These are phyloP conservation scores for Lepisosteus oculatus DNA, from an alignment of 2,113 vertebrate species.

Conservation along the genomic window DNA sequence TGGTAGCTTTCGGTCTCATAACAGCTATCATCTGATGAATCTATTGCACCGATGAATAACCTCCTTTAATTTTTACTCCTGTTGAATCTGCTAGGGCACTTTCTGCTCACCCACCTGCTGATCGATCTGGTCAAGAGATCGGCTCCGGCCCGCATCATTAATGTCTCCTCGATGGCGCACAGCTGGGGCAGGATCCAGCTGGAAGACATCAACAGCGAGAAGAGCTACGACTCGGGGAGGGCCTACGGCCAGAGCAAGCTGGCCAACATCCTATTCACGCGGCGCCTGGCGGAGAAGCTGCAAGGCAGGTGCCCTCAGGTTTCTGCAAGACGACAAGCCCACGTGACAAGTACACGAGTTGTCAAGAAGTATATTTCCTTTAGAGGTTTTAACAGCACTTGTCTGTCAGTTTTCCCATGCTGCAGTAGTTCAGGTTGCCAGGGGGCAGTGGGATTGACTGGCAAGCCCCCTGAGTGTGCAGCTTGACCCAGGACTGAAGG, in stretches of 20 bases:
- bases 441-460: too few species aligned
- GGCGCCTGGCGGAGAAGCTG: slow-evolving; percentile 53
- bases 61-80: background rate
- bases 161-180: slow-evolving; percentile 67
- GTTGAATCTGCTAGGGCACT: slow-evolving; percentile 54
- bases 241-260: slow-evolving; percentile 75
- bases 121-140: slow-evolving; percentile 67
- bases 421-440: too few species aligned
- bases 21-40: too few species aligned
- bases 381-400: too few species aligned
- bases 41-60: too few species aligned
- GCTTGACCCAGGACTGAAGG: too few species aligned
- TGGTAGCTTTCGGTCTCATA: too few species aligned
- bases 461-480: too few species aligned
- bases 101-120: slow-evolving; percentile 65
- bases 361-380: too few species aligned
- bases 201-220: slow-evolving; percentile 72
- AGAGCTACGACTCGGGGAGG: slow-evolving; percentile 59
- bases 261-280: slow-evolving; percentile 66
- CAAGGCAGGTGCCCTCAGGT: slow-evolving; percentile 45
- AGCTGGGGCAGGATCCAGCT: slow-evolving; percentile 61
- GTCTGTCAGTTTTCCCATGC: too few species aligned
- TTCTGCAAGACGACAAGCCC: background rate
- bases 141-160: slow-evolving; percentile 57
- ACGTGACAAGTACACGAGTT: too few species aligned